Evolutionary conservation across 2,113 vertebrate genomes (phyloP).

Genomic region (Pituophis catenifer): DNA sequence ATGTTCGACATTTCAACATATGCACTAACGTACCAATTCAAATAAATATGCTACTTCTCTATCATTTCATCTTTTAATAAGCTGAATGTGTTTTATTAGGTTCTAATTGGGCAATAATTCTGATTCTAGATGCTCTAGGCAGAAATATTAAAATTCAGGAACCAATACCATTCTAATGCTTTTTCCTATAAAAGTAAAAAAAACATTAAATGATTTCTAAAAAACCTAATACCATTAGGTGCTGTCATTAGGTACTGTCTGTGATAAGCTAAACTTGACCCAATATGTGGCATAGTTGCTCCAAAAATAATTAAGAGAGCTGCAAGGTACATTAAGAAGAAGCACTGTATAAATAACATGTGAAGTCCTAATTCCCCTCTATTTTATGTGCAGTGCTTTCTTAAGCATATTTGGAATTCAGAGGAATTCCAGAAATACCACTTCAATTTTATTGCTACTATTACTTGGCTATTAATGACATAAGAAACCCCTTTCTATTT

Average conservation of each 20-base stretch:
- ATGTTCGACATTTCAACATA: not conserved
- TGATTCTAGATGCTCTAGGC: not conserved
- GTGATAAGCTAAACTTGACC: not conserved
- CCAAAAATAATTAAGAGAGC: not conserved
- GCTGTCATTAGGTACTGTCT: not conserved
- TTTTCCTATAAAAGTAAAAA: not conserved
- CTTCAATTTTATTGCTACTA: not conserved
- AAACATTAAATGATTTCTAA: not conserved
- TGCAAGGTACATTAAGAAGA: not conserved
- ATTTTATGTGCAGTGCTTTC: not conserved
- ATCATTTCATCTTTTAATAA: not conserved
- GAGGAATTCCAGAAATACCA: not conserved
- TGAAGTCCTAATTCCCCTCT: not conserved
- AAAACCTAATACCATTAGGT: not conserved
- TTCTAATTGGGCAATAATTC: not conserved
- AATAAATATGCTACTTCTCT: not conserved
- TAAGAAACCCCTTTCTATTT: not conserved
- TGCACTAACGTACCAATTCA: not conserved
- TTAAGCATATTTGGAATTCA: not conserved
- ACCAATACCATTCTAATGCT: not conserved
- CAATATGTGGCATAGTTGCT: not conserved
- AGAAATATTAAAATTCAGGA: not conserved
- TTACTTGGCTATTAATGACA: not conserved
- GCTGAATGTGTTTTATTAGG: not conserved
- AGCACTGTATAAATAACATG: not conserved